These are phyloP conservation scores for Daboia siamensis DNA, from an alignment of 2,113 vertebrate genomes.

Conservation along the genomic window DNA sequence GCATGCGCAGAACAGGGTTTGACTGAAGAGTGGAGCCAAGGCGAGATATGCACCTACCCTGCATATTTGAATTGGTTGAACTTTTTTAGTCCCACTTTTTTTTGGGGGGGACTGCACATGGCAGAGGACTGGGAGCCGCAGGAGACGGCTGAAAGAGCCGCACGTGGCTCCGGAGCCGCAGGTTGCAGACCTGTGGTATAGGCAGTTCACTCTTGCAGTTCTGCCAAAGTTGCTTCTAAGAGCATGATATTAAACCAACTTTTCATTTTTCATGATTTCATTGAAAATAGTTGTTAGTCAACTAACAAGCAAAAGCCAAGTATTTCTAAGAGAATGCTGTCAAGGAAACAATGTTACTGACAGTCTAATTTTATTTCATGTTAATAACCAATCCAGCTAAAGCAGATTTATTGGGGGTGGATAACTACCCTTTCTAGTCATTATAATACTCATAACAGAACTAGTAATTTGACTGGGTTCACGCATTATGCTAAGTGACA, in stretches of 20 bases:
- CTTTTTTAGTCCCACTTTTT: no score
- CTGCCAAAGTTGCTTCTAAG: background rate
- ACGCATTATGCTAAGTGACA: background rate
- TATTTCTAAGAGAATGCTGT: background rate
- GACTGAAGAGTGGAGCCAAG: no score
- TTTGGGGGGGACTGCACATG: no score
- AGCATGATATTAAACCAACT: background rate
- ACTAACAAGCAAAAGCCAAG: background rate
- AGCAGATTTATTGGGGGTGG: background rate
- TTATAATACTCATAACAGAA: background rate
- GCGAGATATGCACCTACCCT: no score
- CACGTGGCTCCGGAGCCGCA: no score
- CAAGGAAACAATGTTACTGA: background rate
- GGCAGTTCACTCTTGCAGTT: background rate
- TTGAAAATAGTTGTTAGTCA: background rate
- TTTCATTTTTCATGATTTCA: background rate
- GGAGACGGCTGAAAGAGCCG: no score
- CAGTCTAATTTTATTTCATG: background rate
- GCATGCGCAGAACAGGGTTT: no score
- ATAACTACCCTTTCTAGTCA: background rate
- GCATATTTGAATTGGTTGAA: no score
- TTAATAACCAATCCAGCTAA: background rate
- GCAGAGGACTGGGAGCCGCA: no score
- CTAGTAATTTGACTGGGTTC: background rate
- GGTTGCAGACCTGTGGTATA: no score